Evolutionary conservation across 2,113 vertebrate genomes (phyloP).

Genomic region (Grammomys dolichurus): DNA sequence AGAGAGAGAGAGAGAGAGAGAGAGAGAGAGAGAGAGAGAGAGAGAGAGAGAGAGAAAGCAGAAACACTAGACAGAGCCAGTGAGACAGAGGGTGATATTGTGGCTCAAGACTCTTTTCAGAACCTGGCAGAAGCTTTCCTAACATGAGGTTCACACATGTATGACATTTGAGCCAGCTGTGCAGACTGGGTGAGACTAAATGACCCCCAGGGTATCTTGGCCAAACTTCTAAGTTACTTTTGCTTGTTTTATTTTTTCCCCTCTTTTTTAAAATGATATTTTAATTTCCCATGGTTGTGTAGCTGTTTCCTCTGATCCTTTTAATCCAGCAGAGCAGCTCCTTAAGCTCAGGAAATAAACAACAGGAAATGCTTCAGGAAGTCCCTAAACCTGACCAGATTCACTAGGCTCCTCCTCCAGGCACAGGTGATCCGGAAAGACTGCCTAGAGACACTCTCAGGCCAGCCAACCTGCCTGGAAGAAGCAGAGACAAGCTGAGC

Average conservation of each 20-base stretch:
- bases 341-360: background rate
- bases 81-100: background rate
- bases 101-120: background rate
- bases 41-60: background rate
- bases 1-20: too few relatives aligned
- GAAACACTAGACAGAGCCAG: background rate
- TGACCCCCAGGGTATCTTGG: background rate
- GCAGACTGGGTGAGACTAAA: background rate
- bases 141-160: fast-evolving
- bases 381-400: background rate
- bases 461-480: background rate
- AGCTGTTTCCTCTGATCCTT: background rate
- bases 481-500: background rate
- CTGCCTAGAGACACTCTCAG: background rate
- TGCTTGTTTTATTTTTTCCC: background rate
- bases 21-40: too few relatives aligned
- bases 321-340: background rate
- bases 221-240: background rate
- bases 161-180: background rate
- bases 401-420: background rate
- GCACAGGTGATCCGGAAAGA: too few relatives aligned
- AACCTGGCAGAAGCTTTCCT: background rate
- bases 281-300: background rate
- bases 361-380: background rate
- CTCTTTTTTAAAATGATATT: background rate